These are phyloP conservation scores for Hydrolagus affinis DNA, from an alignment of 2,113 vertebrate species.

Conservation along the genomic window DNA sequence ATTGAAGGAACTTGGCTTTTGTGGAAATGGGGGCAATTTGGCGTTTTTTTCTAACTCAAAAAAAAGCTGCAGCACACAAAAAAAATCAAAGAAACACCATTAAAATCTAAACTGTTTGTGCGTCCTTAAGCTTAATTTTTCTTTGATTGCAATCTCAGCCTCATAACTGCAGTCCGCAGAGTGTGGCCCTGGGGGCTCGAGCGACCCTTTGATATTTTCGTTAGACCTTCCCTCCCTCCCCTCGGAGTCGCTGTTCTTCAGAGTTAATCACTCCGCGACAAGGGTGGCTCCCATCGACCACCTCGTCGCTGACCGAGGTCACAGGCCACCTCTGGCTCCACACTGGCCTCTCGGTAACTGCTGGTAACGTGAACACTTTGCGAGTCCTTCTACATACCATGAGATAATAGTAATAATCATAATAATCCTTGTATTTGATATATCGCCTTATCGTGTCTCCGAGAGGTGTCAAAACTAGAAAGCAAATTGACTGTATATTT, in stretches of 20 bases:
- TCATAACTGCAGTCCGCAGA: background rate
- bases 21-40: too few relatives aligned
- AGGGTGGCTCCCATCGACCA: background rate
- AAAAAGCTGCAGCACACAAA: background rate
- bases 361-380: too few relatives aligned
- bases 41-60: background rate
- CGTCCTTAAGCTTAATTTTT: background rate
- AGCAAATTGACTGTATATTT: too few relatives aligned
- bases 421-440: too few relatives aligned
- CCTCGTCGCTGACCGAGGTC: too few relatives aligned
- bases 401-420: too few relatives aligned
- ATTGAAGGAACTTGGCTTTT: background rate
- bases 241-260: background rate
- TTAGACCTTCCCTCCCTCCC: background rate
- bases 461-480: too few relatives aligned
- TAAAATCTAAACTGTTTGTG: conserved; percentile 9
- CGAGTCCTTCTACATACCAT: too few relatives aligned
- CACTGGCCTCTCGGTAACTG: too few relatives aligned
- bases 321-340: too few relatives aligned
- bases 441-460: too few relatives aligned
- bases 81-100: conserved; percentile 7
- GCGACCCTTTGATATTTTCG: background rate
- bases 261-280: background rate
- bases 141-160: background rate
- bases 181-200: background rate